A percentile compares a stretch with the other conserved stretches of the same genome.
Evolutionary conservation across 2,888 invertebrate species (phyloP).

Genomic region (Leuctra nigra): DNA sequence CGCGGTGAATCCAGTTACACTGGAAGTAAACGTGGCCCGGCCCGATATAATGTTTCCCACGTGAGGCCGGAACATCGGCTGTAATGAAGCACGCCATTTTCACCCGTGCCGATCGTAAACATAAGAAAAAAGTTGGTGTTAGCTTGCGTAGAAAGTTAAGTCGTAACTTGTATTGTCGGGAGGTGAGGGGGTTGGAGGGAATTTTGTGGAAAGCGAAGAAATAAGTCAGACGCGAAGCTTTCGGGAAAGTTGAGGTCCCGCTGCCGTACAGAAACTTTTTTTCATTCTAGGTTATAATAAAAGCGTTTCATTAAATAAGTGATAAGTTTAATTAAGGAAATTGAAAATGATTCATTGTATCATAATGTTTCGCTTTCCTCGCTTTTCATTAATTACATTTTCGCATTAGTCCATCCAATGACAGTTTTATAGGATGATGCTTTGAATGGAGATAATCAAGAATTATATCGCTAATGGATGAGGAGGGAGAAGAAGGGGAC

Average conservation of each 20-base stretch:
- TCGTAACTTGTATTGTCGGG: constrained; percentile 7
- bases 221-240: too few species aligned
- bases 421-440: not conserved
- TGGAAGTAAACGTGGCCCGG: not conserved
- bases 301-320: not conserved
- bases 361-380: not conserved
- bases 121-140: not conserved
- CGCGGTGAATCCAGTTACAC: not conserved
- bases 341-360: not conserved
- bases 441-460: not conserved
- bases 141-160: not conserved
- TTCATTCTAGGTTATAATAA: too few species aligned
- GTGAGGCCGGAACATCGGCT: constrained; percentile 4
- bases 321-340: not conserved
- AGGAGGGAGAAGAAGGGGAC: too few species aligned
- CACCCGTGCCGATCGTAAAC: not conserved
- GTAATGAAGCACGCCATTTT: constrained; percentile 4
- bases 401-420: too few species aligned
- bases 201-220: too few species aligned
- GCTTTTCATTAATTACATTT: constrained; percentile 1
- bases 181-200: not conserved
- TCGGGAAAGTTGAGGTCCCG: too few species aligned
- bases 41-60: not conserved
- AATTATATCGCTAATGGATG: constrained; percentile 2
- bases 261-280: too few species aligned